These are phyloP conservation scores for Epinephelus coioides DNA, from an alignment of 2,797 vertebrate species.

Conservation along the genomic window DNA sequence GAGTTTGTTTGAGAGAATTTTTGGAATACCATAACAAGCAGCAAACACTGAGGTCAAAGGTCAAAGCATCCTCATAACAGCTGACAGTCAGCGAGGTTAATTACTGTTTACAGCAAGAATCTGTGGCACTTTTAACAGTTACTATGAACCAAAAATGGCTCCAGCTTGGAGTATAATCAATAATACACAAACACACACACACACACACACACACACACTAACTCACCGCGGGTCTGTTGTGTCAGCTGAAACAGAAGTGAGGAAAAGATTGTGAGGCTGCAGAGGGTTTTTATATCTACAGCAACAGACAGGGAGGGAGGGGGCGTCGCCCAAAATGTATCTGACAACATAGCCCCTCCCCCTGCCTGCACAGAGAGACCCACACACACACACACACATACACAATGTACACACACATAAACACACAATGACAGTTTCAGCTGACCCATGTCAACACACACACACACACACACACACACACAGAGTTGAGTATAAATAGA, in stretches of 20 bases:
- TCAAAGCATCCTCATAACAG: slow-evolving; percentile 1
- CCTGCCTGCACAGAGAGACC: slow-evolving; percentile 45
- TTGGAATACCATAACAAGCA: neutral
- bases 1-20: neutral
- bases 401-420: slow-evolving; percentile 11
- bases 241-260: slow-evolving; percentile 74
- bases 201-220: slow-evolving; percentile 8
- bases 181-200: neutral
- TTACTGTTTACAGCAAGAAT: neutral
- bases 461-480: neutral
- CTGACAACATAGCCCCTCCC: slow-evolving; percentile 81
- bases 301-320: slow-evolving; percentile 72
- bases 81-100: neutral
- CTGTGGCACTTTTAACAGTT: neutral
- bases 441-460: slow-evolving; percentile 45
- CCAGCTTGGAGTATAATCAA: neutral
- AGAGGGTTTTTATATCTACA: slow-evolving; percentile 89
- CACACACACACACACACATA: slow-evolving; percentile 43
- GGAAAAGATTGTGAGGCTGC: slow-evolving; percentile 90
- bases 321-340: slow-evolving; percentile 83
- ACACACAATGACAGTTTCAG: slow-evolving; percentile 32
- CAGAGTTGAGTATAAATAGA: slow-evolving; percentile 46
- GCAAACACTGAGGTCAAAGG: slow-evolving; percentile 24
- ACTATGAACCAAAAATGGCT: neutral
- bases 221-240: slow-evolving; percentile 77